Percentiles rank a stretch among this genome's conserved stretches.
These are phyloP conservation scores for Ornithoptera alexandrae DNA, from an alignment of 2,888 invertebrate species.

Conservation along the genomic window DNA sequence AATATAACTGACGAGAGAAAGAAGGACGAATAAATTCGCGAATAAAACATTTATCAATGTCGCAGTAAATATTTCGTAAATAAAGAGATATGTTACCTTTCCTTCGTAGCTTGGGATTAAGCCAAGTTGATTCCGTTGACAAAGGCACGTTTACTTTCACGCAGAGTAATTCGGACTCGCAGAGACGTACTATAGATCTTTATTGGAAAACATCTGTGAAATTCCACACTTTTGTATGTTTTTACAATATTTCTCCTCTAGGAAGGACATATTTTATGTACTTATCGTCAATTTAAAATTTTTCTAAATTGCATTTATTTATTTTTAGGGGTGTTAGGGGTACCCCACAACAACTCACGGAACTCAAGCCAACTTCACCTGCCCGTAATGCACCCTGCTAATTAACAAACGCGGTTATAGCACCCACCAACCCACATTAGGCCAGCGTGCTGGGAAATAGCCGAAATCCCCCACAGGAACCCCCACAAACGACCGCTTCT, in stretches of 20 bases:
- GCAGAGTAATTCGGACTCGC: slow-evolving; percentile 50
- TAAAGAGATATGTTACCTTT: slow-evolving; percentile 64
- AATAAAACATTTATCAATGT: slow-evolving; percentile 55
- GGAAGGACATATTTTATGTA: neutral
- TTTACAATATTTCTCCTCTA: slow-evolving; percentile 7
- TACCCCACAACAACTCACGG: no score
- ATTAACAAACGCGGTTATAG: no score
- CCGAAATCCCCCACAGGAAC: no score
- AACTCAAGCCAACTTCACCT: no score
- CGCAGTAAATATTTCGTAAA: slow-evolving; percentile 61
- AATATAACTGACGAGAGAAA: neutral
- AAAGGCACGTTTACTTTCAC: slow-evolving; percentile 60
- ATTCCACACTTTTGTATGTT: slow-evolving; percentile 35
- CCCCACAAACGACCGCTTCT: no score
- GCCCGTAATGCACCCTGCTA: no score
- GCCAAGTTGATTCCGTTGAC: slow-evolving; percentile 65
- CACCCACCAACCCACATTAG: no score
- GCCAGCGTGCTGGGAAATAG: no score
- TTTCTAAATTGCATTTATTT: neutral
- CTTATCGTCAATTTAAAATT: neutral
- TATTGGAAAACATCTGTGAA: slow-evolving; percentile 48
- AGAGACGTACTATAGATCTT: slow-evolving; percentile 38
- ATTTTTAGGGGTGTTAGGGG: no score
- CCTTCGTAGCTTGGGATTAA: slow-evolving; percentile 64
- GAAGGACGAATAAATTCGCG: neutral